Percentiles rank a stretch among this genome's conserved stretches.
These are phyloP conservation scores for Galemys pyrenaicus DNA, from an alignment of 2,113 vertebrate genomes.

Conservation along the genomic window DNA sequence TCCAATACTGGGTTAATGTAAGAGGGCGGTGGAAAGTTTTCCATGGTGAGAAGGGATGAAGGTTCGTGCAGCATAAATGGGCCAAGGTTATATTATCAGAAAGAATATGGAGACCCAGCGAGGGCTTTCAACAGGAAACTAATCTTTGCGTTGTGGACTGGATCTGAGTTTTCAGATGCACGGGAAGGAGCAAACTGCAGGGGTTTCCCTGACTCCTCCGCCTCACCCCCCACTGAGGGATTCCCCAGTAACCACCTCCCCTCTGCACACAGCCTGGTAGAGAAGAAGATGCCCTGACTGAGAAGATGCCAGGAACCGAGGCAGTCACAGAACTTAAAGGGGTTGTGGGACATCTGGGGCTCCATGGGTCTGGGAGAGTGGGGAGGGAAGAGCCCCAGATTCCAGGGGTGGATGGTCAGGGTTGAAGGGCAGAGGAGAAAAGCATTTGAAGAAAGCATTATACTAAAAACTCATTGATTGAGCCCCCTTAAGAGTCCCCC, in stretches of 20 bases:
- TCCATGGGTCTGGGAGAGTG: neutral
- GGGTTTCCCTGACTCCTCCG: neutral
- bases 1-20: no score
- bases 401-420: neutral
- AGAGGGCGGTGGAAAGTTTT: neutral
- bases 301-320: neutral
- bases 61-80: neutral
- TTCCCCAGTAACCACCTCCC: neutral
- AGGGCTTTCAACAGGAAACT: conserved; percentile 15
- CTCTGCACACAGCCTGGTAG: neutral
- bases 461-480: neutral
- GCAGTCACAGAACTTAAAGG: neutral
- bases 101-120: neutral
- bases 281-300: neutral
- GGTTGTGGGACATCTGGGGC: neutral
- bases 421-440: neutral
- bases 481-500: neutral
- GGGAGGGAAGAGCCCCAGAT: neutral
- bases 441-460: neutral
- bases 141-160: neutral
- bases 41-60: neutral
- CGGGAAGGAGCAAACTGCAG: neutral
- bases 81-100: neutral
- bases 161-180: neutral
- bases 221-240: neutral